phyloP scores from a whole-genome alignment of 2,113 vertebrate species.

The Tragelaphus imberbis region DNA sequence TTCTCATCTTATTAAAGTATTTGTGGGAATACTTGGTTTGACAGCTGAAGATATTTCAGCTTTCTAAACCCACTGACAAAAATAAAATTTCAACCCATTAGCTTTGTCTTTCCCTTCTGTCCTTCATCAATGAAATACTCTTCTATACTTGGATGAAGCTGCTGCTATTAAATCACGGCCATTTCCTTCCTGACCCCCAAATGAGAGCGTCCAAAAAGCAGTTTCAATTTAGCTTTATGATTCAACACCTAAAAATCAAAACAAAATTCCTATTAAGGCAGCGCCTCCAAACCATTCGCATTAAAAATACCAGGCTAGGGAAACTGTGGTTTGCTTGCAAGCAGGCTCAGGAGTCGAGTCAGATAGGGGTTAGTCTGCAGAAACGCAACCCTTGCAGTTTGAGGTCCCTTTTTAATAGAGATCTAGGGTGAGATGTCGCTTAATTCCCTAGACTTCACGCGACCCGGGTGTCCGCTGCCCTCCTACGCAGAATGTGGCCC shows the following conservation, averaged over 20 bases:
- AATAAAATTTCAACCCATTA: not conserved
- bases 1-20: constrained; percentile 58
- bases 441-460: constrained; percentile 59
- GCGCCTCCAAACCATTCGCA: constrained; percentile 58
- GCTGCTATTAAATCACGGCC: not conserved
- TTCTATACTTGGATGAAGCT: not conserved
- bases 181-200: constrained; percentile 65
- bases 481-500: not conserved
- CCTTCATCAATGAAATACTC: not conserved
- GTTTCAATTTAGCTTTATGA: constrained; percentile 72
- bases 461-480: not conserved
- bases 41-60: not conserved
- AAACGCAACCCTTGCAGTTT: constrained; percentile 21
- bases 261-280: constrained; percentile 72
- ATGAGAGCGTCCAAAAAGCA: constrained; percentile 45
- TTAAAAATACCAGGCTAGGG: constrained; percentile 60
- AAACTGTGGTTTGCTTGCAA: constrained; percentile 49
- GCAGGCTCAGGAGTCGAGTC: constrained; percentile 62
- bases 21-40: not conserved
- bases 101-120: not conserved
- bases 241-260: constrained; percentile 69
- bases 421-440: constrained; percentile 70
- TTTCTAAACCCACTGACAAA: constrained; percentile 28
- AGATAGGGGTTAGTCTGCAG: constrained; percentile 63
- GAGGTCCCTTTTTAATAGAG: constrained; percentile 74